phyloP scores from a whole-genome alignment of 2,888 invertebrate species.

The Hirtodrosophila cameraria region DNA sequence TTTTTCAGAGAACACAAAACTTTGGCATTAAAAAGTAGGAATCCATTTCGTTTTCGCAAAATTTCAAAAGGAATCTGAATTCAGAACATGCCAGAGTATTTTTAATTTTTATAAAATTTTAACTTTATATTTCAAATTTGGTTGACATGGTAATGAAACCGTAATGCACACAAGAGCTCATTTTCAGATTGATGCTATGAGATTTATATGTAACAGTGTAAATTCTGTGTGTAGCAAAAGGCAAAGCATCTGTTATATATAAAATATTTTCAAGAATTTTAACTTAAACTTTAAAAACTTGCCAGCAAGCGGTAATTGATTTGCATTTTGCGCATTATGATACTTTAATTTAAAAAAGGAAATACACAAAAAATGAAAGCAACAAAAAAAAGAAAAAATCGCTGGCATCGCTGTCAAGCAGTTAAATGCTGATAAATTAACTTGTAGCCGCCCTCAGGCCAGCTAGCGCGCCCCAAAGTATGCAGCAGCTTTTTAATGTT shows the following conservation, averaged over 20 bases:
- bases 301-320: constrained; percentile 3
- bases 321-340: constrained; percentile 16
- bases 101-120: no score
- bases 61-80: no score
- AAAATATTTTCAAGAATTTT: neutral
- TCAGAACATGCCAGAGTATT: no score
- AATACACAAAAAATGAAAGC: neutral
- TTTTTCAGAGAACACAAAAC: no score
- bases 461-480: constrained; percentile 32
- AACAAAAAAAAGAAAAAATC: constrained; percentile 8
- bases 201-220: no score
- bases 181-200: no score
- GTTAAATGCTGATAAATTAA: constrained; percentile 80
- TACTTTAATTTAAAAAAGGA: constrained; percentile 41
- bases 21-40: no score
- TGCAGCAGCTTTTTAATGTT: constrained; percentile 58
- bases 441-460: constrained; percentile 52
- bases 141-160: no score
- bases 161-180: no score
- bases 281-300: neutral
- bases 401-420: constrained; percentile 63
- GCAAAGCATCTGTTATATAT: neutral
- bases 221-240: no score
- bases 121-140: neutral
- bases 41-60: no score